phyloP scores from a whole-genome alignment of 1,140 invertebrate species.

The Chrysoperla carnea region DNA sequence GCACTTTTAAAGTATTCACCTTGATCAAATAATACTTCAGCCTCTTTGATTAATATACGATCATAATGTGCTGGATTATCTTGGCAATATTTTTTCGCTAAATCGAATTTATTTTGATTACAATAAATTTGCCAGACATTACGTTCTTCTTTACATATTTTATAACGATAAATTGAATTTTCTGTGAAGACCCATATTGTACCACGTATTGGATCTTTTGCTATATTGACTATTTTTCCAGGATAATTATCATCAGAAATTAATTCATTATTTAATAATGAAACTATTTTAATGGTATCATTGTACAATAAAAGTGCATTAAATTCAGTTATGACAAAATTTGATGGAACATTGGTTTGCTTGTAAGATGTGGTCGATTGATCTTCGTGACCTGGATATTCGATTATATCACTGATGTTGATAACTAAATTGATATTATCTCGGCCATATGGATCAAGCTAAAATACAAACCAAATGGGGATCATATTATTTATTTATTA shows the following conservation, averaged over 20 bases:
- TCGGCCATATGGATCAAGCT: slow-evolving; percentile 29
- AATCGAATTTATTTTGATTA: slow-evolving; percentile 70
- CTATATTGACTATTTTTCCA: slow-evolving; percentile 62
- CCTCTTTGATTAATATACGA: slow-evolving; percentile 73
- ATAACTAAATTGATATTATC: slow-evolving; percentile 1
- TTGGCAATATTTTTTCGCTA: slow-evolving; percentile 66
- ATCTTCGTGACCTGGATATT: not conserved
- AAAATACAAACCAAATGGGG: slow-evolving; percentile 17
- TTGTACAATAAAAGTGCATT: slow-evolving; percentile 72
- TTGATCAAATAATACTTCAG: slow-evolving; percentile 68
- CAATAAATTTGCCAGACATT: slow-evolving; percentile 83
- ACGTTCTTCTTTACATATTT: slow-evolving; percentile 67
- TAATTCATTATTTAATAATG: slow-evolving; percentile 67
- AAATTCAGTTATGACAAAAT: slow-evolving; percentile 79
- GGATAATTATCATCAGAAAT: slow-evolving; percentile 75
- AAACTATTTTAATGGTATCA: slow-evolving; percentile 70
- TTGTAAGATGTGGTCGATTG: not conserved
- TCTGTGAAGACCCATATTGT: slow-evolving; percentile 77
- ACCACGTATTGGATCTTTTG: slow-evolving; percentile 61
- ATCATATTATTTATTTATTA: not conserved
- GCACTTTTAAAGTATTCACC: slow-evolving; percentile 74
- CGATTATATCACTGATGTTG: slow-evolving; percentile 1
- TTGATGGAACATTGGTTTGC: slow-evolving; percentile 31
- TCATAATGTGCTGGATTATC: slow-evolving; percentile 65
- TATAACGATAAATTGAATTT: slow-evolving; percentile 70